Evolutionary conservation across 1,140 invertebrate species (phyloP), one percentile per base, ranked within the genome.

Genomic region (Patella vulgata): DNA sequence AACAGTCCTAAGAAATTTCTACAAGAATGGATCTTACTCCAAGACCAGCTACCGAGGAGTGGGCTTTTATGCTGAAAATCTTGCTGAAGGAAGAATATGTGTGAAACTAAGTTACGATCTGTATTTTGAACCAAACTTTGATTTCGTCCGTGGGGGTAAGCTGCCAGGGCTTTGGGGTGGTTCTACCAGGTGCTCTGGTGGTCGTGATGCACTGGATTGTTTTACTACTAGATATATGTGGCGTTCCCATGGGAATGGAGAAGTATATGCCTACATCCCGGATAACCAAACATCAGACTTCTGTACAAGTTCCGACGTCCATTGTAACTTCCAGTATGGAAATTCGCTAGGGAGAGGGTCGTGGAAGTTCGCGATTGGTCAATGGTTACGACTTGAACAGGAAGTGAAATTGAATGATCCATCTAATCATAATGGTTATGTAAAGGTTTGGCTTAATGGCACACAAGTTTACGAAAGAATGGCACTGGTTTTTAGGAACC

Each of bases 181-280:
- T 36, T 5, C 5, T 36, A 5, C 33, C 14, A 14, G 54, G 25
- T 75, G 72, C 36, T 73, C 73, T 2, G 75, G 71, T 0, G 64
- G 69, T 3, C 25, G 64, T 11, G 52, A 65, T 21, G 31, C 62
- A 9, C 59, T 65, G 21, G 47, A 68, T n/a, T 75, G 75, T 36
- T 72, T 77, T 14, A 74, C 75, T 8, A 73, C 73, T 14, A 47
- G 74, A 23, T 63, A 66, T 21, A 77, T 75, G 74, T 77, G 73
- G 73, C 39, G 71, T 1, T 44, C n/a, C 12, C 17, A 58, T 23
- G 70, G 74, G 17, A 54, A 66, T 19, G 73, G 64, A n/a, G 63
- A 68, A 55, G 48, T 74, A 8, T 71, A 73, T 33, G 28, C 61
- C n/a, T 75, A 75, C 14, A 53, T 68, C 6, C 68, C 73, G 12